phyloP scores from a whole-genome alignment of 2,113 vertebrate genomes.

The Hippopotamus amphibius region DNA sequence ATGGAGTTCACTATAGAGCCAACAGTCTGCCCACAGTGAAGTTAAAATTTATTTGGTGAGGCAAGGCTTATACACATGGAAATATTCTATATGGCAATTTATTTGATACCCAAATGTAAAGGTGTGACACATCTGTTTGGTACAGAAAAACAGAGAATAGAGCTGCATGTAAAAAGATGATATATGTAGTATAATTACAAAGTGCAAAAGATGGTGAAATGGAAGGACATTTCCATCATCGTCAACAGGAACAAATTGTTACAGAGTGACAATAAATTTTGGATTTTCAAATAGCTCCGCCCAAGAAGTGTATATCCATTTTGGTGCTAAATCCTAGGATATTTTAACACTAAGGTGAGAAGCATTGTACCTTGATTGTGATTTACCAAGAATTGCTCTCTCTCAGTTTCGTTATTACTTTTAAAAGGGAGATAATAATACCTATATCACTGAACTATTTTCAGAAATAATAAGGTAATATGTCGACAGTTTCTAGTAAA shows the following conservation, averaged over 20 bases:
- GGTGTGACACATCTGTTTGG: not conserved
- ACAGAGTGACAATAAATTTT: not conserved
- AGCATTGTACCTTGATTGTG: not conserved
- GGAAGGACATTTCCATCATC: not conserved
- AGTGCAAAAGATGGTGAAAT: not conserved
- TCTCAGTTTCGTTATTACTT: not conserved
- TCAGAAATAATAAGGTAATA: not conserved
- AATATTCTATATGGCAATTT: not conserved
- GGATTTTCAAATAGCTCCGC: not conserved
- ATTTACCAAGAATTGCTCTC: not conserved
- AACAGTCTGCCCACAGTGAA: not conserved
- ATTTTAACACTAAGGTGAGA: not conserved
- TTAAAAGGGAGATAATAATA: not conserved
- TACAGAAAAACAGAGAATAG: not conserved
- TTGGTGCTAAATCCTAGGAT: not conserved
- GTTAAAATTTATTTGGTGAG: not conserved
- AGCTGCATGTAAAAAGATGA: not conserved
- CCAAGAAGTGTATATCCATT: not conserved
- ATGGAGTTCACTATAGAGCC: not conserved
- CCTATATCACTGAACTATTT: not conserved
- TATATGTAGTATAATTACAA: not conserved
- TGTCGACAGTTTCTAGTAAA: not conserved
- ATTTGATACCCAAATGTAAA: not conserved
- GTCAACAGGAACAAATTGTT: not conserved
- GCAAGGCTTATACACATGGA: not conserved